Evolutionary conservation across 2,888 invertebrate genomes (phyloP).

Genomic region (Girardia tigrina): DNA sequence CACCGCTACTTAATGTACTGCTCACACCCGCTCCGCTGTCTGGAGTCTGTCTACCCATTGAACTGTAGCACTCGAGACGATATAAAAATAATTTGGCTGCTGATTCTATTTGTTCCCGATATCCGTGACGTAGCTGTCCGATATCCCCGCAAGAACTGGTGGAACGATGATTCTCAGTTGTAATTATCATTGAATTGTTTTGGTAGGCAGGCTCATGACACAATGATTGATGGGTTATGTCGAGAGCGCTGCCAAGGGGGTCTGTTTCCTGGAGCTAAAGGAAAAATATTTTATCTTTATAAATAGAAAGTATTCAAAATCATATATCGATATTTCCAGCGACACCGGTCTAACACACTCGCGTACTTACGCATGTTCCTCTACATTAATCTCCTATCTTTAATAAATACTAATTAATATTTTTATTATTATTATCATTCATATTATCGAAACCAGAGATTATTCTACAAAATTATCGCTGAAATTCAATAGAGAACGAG

Average conservation of each 20-base stretch:
- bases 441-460: too few relatives aligned
- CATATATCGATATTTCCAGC: too few relatives aligned
- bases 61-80: constrained; percentile 3
- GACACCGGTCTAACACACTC: too few relatives aligned
- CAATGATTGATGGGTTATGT: not conserved
- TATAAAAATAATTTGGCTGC: not conserved
- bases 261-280: not conserved
- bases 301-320: too few relatives aligned
- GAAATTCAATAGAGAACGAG: too few relatives aligned
- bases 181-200: not conserved
- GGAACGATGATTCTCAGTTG: not conserved
- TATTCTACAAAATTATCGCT: too few relatives aligned
- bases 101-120: constrained; percentile 1
- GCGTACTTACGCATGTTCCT: too few relatives aligned
- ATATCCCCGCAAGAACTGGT: not conserved
- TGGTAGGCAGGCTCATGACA: not conserved
- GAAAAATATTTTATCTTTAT: too few relatives aligned
- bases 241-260: not conserved
- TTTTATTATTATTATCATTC: too few relatives aligned
- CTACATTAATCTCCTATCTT: too few relatives aligned
- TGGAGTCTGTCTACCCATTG: constrained; percentile 31
- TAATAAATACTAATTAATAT: too few relatives aligned
- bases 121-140: not conserved
- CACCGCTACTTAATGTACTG: constrained; percentile 27
- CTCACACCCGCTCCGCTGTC: constrained; percentile 31